Percentiles rank a stretch among this genome's conserved stretches.
Evolutionary conservation across 2,797 vertebrate genomes (phyloP).

Genomic region (Podargus strigoides): DNA sequence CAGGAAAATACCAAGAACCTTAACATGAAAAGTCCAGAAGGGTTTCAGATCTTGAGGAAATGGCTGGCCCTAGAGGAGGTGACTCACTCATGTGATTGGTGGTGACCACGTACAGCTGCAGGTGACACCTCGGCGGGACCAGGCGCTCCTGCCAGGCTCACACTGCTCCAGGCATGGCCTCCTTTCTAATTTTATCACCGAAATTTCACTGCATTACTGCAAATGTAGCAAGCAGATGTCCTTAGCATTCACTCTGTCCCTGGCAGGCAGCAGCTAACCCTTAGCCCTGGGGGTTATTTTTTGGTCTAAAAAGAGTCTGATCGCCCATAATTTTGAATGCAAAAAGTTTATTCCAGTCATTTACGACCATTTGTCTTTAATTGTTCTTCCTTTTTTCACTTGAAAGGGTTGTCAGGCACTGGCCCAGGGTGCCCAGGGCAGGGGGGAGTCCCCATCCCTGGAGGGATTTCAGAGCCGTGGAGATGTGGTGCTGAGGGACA

Average conservation of each 20-base stretch:
- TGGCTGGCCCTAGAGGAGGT: background rate
- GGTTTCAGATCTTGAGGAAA: background rate
- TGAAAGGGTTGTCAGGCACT: no score
- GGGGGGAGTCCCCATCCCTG: no score
- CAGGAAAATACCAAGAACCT: background rate
- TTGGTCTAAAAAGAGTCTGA: background rate
- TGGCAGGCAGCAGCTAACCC: background rate
- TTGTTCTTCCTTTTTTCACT: no score
- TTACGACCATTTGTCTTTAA: background rate
- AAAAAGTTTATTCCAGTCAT: background rate
- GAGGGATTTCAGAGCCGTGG: no score
- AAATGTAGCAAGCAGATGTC: background rate
- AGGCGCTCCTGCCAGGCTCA: background rate
- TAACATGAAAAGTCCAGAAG: background rate
- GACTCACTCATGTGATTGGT: accelerated
- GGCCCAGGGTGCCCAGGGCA: no score
- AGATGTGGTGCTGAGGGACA: no score
- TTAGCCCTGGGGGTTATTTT: background rate
- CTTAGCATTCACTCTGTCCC: accelerated
- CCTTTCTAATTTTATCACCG: conserved; percentile 27
- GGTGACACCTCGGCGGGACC: background rate
- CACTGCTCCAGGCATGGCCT: background rate
- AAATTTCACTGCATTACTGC: background rate
- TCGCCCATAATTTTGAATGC: background rate
- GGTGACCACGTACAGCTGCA: background rate